Conservation (phyloP, 2,797 vertebrate genomes). For the Vipera latastei region DNA sequence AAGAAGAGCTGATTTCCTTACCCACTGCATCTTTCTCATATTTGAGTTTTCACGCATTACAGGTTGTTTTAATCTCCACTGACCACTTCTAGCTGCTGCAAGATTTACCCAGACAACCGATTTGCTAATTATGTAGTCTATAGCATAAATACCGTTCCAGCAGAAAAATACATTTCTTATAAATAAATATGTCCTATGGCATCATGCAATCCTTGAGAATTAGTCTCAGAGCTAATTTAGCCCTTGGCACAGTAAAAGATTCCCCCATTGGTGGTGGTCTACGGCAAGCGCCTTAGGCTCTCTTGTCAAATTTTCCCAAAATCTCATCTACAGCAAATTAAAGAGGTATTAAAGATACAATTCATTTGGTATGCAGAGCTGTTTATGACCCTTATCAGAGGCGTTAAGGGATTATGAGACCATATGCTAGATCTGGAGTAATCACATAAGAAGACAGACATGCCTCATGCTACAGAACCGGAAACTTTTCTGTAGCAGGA, state of each 20-base stretch:
- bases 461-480: background rate
- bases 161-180: background rate
- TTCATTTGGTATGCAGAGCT: background rate
- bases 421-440: background rate
- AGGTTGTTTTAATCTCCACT: background rate
- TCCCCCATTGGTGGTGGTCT: background rate
- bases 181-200: background rate
- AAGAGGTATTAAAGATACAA: background rate
- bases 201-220: background rate
- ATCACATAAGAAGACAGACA: background rate
- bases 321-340: background rate
- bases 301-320: constrained; percentile 25
- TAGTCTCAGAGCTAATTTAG: background rate
- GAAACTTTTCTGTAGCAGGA: background rate
- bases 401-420: background rate
- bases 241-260: background rate
- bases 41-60: background rate
- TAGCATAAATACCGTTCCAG: background rate
- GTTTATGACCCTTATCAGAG: background rate
- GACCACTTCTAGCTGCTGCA: background rate
- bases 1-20: background rate
- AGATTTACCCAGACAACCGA: background rate
- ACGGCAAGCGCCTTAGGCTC: background rate
- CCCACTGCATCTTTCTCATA: background rate
- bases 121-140: background rate